Evolutionary conservation across 2,888 invertebrate species (phyloP), one percentile per base, ranked within the genome.

Genomic region (Lomographa bimaculata): DNA sequence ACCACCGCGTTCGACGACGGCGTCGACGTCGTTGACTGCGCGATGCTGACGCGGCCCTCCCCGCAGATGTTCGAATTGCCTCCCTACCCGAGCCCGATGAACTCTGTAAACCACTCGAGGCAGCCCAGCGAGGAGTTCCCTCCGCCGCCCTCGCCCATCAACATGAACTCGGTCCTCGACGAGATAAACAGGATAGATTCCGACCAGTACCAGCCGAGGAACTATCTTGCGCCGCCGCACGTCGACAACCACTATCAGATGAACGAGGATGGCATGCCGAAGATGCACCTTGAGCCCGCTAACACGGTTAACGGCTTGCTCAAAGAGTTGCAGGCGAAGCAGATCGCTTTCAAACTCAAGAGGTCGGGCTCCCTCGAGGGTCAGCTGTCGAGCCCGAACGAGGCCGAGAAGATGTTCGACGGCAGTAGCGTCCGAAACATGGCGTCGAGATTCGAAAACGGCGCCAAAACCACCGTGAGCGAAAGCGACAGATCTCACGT

Each of bases 101-200:
- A 92, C 53, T 95, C 95, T 0, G 93, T 92, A 0, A 91, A 93
- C 35, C 96, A 96, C 74, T 96, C 96, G 1, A 89, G 96, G 27
- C 96, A 96, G 74, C 93, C 95, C 0, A 96, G 96, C 72, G 96
- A 96, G 78, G 96, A 97, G 60, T 96, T 97, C 61, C 96, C 96
- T 27, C 96, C 96, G 2, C 96, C 96, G n/a, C 96, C 96, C 0
- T 94, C 95, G 0, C 94, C 94, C 0, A 90, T 94, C 26, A 94
- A 95, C 50, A 81, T 94, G 46, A 92, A 91, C 9, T 91, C 92
- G 0, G 77, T 93, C 0, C 92, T 92, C 42, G 91, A 93, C 49
- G 91, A 93, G 70, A 71, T 92, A 3, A 81, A 85, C 47, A 89
- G 90, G 57, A 82, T 91, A 28, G 79, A 83, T 58, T 70, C 64